These are phyloP conservation scores for Tineola bisselliella DNA, from an alignment of 2,888 invertebrate genomes.

Conservation along the genomic window DNA sequence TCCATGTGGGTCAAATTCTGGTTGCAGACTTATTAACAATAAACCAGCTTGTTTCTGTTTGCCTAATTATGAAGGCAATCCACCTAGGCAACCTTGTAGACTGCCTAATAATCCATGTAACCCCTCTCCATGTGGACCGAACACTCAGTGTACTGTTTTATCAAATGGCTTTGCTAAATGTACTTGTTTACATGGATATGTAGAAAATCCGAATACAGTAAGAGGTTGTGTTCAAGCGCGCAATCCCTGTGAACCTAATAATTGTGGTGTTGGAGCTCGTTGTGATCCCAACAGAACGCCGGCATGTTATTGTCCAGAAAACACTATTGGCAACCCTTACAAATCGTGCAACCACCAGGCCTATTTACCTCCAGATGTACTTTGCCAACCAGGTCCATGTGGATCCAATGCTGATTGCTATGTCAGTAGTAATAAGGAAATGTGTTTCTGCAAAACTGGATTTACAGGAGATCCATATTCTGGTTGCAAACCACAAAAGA, in stretches of 20 bases:
- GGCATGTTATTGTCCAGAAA: constrained; percentile 87
- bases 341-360: constrained; percentile 73
- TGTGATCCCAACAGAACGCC: constrained; percentile 83
- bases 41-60: constrained; percentile 87
- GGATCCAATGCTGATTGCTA: constrained; percentile 86
- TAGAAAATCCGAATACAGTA: constrained; percentile 89
- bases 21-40: constrained; percentile 79
- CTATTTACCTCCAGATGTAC: constrained; percentile 63
- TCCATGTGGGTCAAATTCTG: constrained; percentile 85
- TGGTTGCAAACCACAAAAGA: constrained; percentile 76
- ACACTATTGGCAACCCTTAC: constrained; percentile 84
- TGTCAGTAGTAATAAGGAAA: constrained; percentile 81
- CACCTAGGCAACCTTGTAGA: constrained; percentile 76
- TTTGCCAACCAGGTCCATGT: constrained; percentile 86
- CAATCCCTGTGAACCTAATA: constrained; percentile 85
- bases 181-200: constrained; percentile 82
- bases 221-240: constrained; percentile 82
- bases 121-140: constrained; percentile 88
- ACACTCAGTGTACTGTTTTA: constrained; percentile 83
- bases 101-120: constrained; percentile 82
- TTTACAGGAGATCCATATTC: constrained; percentile 83
- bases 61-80: constrained; percentile 87
- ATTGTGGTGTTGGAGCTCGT: constrained; percentile 80
- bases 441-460: constrained; percentile 82
- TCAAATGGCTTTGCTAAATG: constrained; percentile 87